Evolutionary conservation across 2,113 vertebrate genomes (phyloP), one percentile per base, ranked within the genome.

Genomic region (Ondatra zibethicus): DNA sequence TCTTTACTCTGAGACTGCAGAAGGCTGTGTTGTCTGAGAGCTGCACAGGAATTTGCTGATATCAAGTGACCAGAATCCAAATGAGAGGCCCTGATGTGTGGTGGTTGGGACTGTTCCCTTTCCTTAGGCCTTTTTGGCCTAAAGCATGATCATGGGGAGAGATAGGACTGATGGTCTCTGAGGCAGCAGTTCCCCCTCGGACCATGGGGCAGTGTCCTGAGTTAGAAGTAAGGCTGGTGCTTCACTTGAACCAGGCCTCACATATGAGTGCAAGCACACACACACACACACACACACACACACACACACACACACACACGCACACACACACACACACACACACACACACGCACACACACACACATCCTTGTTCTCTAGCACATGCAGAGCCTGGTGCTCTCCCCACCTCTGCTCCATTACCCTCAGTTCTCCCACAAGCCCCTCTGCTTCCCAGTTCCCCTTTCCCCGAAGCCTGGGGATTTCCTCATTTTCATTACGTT

Each of bases 381-480:
- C 17, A 50, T 1, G 6, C 42, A 36, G 9, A 68, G 42, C 31
- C 42, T 68, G 84, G 16, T 86, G 63, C 63, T 86, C 27, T 33
- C 42, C 29, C 84, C 17, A 1, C 29, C 63, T 87, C 63, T 47
- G 63, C 45, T 87, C 11, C 33, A 0, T 50, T 25, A n/a, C 29
- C 61, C 25, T 68, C 42, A n/a, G 13, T 13, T n/a, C 45, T 68
- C 85, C 63, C 63, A 23, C 84, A 68, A 42, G 42, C 42, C 65
- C 85, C 11, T 50, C 65, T n/a, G 19, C 45, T 70, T 36, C 45
- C 65, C 65, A 87, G 85, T 87, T 87, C 85, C 85, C 29, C 65
- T 70, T 87, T 87, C 85, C 50, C 31, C 14, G 85, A 87, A 87
- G 45, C 19, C 65, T 87, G 85, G 85, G 85, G 85, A 70, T 87